These are phyloP conservation scores for Crenichthys baileyi DNA, from an alignment of 2,797 vertebrate species.

Conservation along the genomic window DNA sequence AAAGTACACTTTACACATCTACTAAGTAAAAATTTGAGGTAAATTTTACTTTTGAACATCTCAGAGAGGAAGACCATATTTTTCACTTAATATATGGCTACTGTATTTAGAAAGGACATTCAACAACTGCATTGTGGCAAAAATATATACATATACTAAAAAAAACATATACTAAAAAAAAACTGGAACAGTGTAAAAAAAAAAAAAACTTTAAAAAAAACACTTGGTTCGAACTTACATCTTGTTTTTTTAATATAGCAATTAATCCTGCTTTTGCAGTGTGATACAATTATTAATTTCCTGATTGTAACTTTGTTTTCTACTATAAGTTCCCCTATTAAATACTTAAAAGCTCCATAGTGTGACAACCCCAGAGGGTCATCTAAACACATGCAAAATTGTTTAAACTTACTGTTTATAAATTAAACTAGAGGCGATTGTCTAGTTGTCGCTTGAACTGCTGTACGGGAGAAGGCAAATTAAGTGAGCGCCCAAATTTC, in stretches of 20 bases:
- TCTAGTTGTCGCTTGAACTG: background rate
- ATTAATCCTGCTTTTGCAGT: background rate
- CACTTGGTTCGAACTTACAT: background rate
- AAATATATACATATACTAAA: background rate
- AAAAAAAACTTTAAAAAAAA: background rate
- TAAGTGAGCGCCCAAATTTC: slow-evolving; percentile 81
- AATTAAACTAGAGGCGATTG: background rate
- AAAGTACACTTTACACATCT: background rate
- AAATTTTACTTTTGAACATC: background rate
- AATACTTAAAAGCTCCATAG: slow-evolving; percentile 4
- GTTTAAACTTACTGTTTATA: background rate
- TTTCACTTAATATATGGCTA: background rate
- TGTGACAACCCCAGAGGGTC: slow-evolving; percentile 18
- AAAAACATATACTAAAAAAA: background rate
- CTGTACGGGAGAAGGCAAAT: slow-evolving; percentile 14
- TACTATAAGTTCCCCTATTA: background rate
- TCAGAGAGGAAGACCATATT: background rate
- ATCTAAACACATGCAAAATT: background rate
- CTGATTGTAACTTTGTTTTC: background rate
- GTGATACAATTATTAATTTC: background rate
- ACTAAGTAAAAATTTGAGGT: background rate
- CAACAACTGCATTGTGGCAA: background rate
- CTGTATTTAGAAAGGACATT: background rate
- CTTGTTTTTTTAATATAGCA: background rate
- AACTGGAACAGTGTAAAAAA: background rate